Evolutionary conservation across 2,113 vertebrate genomes (phyloP).

Genomic region (Aspidoscelis tigris): DNA sequence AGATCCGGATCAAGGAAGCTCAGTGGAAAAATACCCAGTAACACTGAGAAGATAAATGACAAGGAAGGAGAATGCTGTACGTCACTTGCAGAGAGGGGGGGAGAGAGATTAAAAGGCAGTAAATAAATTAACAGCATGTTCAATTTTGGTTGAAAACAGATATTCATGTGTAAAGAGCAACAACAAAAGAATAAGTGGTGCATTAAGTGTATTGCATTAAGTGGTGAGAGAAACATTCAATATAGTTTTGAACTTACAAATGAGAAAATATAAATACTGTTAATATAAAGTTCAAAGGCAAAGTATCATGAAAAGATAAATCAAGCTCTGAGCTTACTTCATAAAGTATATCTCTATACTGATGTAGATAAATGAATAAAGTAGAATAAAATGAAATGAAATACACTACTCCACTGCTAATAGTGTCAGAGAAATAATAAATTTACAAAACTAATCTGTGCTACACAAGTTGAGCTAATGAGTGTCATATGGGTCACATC

Average conservation of each 20-base stretch:
- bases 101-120: too few species aligned
- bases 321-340: slow-evolving; percentile 66
- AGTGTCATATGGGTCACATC: slow-evolving; percentile 75
- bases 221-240: slow-evolving; percentile 4
- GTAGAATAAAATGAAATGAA: slow-evolving; percentile 36
- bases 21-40: too few species aligned
- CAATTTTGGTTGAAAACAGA: too few species aligned
- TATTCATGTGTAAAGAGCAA: too few species aligned
- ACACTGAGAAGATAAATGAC: too few species aligned
- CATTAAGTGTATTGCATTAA: neutral
- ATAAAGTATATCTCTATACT: neutral
- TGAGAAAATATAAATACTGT: slow-evolving; percentile 9
- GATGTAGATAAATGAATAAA: neutral
- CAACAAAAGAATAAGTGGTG: too few species aligned
- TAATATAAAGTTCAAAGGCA: slow-evolving; percentile 12
- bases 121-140: too few species aligned
- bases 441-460: slow-evolving; percentile 74
- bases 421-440: slow-evolving; percentile 68
- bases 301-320: slow-evolving; percentile 68
- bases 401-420: slow-evolving; percentile 61
- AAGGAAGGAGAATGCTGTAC: too few species aligned
- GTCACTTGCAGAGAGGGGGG: too few species aligned
- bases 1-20: too few species aligned
- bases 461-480: slow-evolving; percentile 72
- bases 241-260: slow-evolving; percentile 7